Evolutionary conservation across 2,888 invertebrate genomes (phyloP).

Genomic region (Plebejus argus): DNA sequence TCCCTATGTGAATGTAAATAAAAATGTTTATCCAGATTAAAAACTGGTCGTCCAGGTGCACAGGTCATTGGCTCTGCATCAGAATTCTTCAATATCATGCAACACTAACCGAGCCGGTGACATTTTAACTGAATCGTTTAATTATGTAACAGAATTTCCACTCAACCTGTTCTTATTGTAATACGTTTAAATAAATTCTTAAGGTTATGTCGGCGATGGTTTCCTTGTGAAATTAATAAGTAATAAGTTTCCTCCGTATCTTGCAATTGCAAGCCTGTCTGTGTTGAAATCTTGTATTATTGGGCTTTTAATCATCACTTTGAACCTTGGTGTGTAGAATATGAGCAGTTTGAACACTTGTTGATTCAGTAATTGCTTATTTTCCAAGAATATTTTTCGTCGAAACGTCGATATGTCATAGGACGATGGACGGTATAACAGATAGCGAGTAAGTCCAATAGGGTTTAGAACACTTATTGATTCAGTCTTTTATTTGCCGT

Average conservation of each 20-base stretch:
- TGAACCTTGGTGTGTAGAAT: not conserved
- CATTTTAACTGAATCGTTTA: slow-evolving; percentile 24
- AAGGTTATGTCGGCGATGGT: not conserved
- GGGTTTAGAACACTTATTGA: too few relatives aligned
- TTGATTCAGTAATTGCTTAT: not conserved
- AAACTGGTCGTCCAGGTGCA: slow-evolving; percentile 31
- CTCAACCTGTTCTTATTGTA: slow-evolving; percentile 25
- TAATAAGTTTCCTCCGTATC: not conserved
- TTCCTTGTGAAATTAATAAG: slow-evolving; percentile 8
- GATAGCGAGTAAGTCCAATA: slow-evolving; percentile 50
- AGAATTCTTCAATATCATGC: slow-evolving; percentile 30
- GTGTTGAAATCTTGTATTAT: not conserved
- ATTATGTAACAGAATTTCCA: slow-evolving; percentile 28
- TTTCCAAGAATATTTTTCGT: not conserved
- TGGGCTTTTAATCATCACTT: not conserved
- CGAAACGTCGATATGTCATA: not conserved
- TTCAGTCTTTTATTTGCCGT: too few relatives aligned
- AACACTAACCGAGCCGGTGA: slow-evolving; percentile 21
- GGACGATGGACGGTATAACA: slow-evolving; percentile 46
- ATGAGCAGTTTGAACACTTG: not conserved
- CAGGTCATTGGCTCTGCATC: slow-evolving; percentile 32
- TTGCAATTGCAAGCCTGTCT: slow-evolving; percentile 7
- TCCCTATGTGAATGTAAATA: slow-evolving; percentile 25
- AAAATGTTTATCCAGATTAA: slow-evolving; percentile 28
- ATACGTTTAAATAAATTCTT: slow-evolving; percentile 7